phyloP scores from a whole-genome alignment of 2,888 invertebrate species.

The Alloscopus bannaensis region DNA sequence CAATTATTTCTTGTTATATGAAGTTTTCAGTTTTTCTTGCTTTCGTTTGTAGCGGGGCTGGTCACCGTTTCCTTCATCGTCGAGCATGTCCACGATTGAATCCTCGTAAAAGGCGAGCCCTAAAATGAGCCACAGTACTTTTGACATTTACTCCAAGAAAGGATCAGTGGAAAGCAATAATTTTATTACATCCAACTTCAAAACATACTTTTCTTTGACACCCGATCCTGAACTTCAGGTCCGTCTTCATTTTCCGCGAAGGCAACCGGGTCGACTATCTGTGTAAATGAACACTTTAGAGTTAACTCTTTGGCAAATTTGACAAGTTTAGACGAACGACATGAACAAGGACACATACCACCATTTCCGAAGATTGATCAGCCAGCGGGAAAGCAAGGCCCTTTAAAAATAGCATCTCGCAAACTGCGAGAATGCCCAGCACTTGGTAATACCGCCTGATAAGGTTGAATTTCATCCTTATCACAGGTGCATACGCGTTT shows the following conservation, averaged over 20 bases:
- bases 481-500: too few relatives aligned
- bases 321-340: too few relatives aligned
- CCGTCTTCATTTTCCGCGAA: background rate
- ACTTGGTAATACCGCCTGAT: too few relatives aligned
- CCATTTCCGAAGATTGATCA: too few relatives aligned
- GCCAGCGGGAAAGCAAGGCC: too few relatives aligned
- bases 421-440: background rate
- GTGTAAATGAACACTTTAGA: background rate
- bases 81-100: background rate
- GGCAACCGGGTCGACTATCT: slow-evolving; percentile 19
- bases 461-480: too few relatives aligned
- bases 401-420: too few relatives aligned
- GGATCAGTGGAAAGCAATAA: background rate
- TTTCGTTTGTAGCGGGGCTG: slow-evolving; percentile 26
- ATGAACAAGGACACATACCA: too few relatives aligned
- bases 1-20: too few relatives aligned
- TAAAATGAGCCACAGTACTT: background rate
- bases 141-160: too few relatives aligned
- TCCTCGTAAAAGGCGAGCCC: slow-evolving; percentile 25
- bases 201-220: slow-evolving; percentile 34
- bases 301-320: background rate
- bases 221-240: background rate
- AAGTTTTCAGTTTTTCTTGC: too few relatives aligned
- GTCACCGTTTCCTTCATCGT: background rate
- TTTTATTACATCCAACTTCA: background rate